Conservation (phyloP, 2,113 vertebrate genomes). For the Psittacula cyanocephala region DNA sequence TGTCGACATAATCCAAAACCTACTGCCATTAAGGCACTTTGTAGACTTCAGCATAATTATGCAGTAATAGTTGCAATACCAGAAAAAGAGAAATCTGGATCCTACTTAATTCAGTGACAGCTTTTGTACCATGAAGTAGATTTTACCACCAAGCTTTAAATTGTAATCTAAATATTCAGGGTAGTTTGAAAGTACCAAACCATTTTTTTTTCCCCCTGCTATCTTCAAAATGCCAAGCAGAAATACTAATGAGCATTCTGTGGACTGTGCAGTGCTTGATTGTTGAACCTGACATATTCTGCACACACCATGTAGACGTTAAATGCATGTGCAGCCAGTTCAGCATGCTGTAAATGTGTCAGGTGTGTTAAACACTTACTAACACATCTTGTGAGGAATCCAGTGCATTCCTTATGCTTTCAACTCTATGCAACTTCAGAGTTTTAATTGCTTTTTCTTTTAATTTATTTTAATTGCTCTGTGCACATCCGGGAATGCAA, state of each 20-base stretch:
- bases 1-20: neutral
- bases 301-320: no score
- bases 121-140: neutral
- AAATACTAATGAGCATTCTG: neutral
- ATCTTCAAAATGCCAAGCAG: neutral
- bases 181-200: neutral
- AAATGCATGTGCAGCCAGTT: neutral
- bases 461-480: neutral
- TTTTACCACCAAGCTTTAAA: neutral
- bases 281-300: neutral
- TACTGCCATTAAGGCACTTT: neutral
- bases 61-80: neutral
- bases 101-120: neutral
- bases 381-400: neutral
- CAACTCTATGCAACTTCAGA: neutral
- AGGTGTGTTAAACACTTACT: neutral
- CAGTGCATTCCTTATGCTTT: neutral
- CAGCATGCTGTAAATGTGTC: neutral
- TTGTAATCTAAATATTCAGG: neutral
- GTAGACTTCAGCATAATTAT: neutral
- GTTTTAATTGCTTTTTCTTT: constrained; percentile 2
- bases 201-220: neutral
- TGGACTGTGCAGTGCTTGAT: neutral
- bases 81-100: neutral
- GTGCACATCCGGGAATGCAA: neutral